A percentile compares a stretch with the other conserved stretches of the same genome.
phyloP scores from a whole-genome alignment of 64 coral and sea anemone genomes.

The Pocillopora damicornis region DNA sequence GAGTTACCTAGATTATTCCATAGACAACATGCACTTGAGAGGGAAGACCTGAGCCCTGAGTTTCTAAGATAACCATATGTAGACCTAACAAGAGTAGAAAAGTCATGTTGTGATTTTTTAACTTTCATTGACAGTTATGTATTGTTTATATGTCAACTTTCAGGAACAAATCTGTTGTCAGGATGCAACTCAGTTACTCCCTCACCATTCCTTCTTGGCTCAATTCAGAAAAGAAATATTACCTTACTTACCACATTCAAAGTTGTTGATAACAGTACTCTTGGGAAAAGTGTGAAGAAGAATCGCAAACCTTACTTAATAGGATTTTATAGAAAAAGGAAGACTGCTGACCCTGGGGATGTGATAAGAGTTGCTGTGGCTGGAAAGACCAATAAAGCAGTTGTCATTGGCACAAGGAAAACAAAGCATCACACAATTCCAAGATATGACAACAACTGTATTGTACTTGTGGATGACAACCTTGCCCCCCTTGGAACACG shows the following conservation, averaged over 20 bases:
- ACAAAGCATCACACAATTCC: constrained; percentile 91
- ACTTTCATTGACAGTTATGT: too few relatives aligned
- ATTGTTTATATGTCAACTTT: not conserved
- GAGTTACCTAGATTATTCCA: too few relatives aligned
- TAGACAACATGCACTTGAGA: too few relatives aligned
- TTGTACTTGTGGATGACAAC: constrained; percentile 96
- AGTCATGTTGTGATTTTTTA: too few relatives aligned
- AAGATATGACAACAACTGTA: constrained; percentile 98
- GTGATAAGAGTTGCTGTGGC: constrained; percentile 86
- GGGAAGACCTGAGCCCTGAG: too few relatives aligned
- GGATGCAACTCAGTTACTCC: not conserved
- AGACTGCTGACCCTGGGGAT: constrained; percentile 98
- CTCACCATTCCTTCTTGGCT: not conserved
- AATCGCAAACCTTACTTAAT: constrained; percentile 91
- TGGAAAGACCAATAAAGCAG: constrained; percentile 92
- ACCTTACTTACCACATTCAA: constrained; percentile 88
- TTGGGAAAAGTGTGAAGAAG: constrained; percentile 85
- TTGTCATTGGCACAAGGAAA: constrained; percentile 89
- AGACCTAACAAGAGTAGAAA: too few relatives aligned
- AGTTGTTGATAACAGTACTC: constrained; percentile 91
- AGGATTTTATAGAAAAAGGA: constrained; percentile 90
- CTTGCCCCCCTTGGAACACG: constrained; percentile 91
- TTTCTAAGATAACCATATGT: too few relatives aligned
- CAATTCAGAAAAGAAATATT: constrained; percentile 62
- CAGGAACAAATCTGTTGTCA: not conserved